These are phyloP conservation scores for Callimorpha dominula DNA, from an alignment of 2,888 invertebrate species.

Conservation along the genomic window DNA sequence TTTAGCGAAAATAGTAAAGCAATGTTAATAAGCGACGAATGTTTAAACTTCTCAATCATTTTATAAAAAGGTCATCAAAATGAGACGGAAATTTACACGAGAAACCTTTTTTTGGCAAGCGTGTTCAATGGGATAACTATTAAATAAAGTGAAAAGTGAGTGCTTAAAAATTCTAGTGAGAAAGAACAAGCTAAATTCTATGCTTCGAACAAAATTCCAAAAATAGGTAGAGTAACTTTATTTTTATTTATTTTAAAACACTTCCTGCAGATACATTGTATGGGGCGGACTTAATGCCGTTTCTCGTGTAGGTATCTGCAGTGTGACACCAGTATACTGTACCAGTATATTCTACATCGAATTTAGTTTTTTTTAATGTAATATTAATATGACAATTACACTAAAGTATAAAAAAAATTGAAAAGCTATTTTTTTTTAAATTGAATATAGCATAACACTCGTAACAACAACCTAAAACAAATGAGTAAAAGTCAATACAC, in stretches of 20 bases:
- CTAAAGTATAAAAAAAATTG: background rate
- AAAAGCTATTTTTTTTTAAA: background rate
- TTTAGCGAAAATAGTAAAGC: slow-evolving; percentile 31
- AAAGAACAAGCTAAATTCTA: slow-evolving; percentile 20
- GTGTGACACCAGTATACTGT: slow-evolving; percentile 76
- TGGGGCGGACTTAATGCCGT: no score
- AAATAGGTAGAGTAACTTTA: slow-evolving; percentile 68
- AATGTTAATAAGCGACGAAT: background rate
- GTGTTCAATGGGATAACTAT: background rate
- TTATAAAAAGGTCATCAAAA: background rate
- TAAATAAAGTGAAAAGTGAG: background rate
- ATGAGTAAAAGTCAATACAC: slow-evolving; percentile 49
- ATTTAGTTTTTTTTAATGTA: slow-evolving; percentile 35
- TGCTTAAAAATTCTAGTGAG: background rate
- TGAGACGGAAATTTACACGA: background rate
- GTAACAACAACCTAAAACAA: slow-evolving; percentile 30
- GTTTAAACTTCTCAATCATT: background rate
- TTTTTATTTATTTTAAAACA: no score
- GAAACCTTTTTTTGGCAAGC: background rate
- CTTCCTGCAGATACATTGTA: no score
- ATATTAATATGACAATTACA: background rate
- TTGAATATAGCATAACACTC: slow-evolving; percentile 6
- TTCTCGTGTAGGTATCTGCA: slow-evolving; percentile 72
- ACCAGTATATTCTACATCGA: slow-evolving; percentile 66
- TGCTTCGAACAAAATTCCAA: slow-evolving; percentile 47